Evolutionary conservation across 2,113 vertebrate genomes (phyloP).

Genomic region (Hippotragus niger): DNA sequence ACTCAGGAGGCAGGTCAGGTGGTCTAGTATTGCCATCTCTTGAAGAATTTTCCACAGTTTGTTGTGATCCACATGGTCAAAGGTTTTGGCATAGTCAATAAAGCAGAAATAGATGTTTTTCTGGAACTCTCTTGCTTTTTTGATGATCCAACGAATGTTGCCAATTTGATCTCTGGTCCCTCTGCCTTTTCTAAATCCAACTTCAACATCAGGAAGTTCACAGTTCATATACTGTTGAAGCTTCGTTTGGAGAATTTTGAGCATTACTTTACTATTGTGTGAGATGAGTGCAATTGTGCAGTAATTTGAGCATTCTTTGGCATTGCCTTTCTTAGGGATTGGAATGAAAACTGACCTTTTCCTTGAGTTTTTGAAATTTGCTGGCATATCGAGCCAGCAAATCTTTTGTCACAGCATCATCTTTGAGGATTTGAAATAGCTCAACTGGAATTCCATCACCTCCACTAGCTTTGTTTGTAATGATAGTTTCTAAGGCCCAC

Average conservation of each 20-base stretch:
- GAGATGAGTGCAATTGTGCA: background rate
- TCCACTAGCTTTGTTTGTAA: background rate
- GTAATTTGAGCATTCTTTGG: background rate
- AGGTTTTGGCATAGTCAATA: background rate
- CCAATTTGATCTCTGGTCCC: background rate
- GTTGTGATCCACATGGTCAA: background rate
- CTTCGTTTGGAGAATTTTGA: background rate
- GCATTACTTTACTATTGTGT: background rate
- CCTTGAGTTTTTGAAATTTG: background rate
- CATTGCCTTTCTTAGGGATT: background rate
- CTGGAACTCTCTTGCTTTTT: background rate
- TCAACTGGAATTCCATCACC: background rate
- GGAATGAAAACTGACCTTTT: background rate
- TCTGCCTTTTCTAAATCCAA: background rate
- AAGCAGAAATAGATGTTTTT: background rate
- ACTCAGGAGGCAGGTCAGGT: background rate
- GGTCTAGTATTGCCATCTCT: background rate
- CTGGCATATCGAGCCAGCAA: background rate
- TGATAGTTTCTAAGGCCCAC: background rate
- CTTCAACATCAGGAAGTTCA: background rate
- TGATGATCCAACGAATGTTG: background rate
- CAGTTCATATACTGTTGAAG: background rate
- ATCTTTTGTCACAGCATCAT: background rate
- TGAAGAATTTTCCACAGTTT: background rate
- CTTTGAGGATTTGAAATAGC: background rate